Percentiles rank a stretch among this genome's conserved stretches.
phyloP scores from a whole-genome alignment of 1,140 invertebrate genomes.

The Drosophila virilis region DNA sequence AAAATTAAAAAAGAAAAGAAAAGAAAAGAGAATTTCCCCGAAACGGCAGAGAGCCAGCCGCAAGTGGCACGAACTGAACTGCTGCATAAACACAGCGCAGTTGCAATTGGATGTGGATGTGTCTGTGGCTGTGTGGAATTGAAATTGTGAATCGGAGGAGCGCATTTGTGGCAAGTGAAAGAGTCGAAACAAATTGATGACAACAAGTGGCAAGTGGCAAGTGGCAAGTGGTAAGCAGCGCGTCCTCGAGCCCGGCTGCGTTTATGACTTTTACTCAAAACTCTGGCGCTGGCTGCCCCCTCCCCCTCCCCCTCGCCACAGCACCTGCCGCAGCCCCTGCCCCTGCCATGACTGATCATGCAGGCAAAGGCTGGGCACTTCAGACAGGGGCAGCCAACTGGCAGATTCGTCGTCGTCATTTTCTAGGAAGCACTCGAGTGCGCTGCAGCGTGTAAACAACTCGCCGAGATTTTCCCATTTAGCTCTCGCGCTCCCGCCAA shows the following conservation, averaged over 20 bases:
- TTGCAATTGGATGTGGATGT: neutral
- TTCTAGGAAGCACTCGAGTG: conserved; percentile 78
- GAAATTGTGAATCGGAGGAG: conserved; percentile 6
- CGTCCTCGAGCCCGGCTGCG: conserved; percentile 35
- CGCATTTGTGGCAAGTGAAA: conserved; percentile 20
- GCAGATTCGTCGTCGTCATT: conserved; percentile 66
- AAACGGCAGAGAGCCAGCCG: conserved; percentile 51
- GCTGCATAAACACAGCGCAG: conserved; percentile 35
- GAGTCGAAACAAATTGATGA: conserved; percentile 70
- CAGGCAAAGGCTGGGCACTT: conserved; percentile 74
- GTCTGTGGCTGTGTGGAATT: neutral
- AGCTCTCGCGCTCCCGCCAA: neutral
- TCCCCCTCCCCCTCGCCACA: neutral
- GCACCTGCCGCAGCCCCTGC: neutral
- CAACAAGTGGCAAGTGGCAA: conserved; percentile 71
- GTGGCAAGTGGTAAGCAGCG: too few species aligned
- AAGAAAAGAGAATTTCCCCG: conserved; percentile 54
- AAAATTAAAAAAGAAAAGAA: conserved; percentile 60
- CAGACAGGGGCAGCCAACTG: conserved; percentile 49
- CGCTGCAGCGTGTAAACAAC: conserved; percentile 68
- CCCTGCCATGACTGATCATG: conserved; percentile 53
- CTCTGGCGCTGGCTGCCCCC: neutral
- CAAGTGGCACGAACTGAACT: conserved; percentile 66
- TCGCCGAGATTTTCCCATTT: conserved; percentile 52
- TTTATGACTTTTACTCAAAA: conserved; percentile 50